Evolutionary conservation across 2,888 invertebrate species (phyloP), one percentile per base, ranked within the genome.

Genomic region (Ichneumon xanthorius): DNA sequence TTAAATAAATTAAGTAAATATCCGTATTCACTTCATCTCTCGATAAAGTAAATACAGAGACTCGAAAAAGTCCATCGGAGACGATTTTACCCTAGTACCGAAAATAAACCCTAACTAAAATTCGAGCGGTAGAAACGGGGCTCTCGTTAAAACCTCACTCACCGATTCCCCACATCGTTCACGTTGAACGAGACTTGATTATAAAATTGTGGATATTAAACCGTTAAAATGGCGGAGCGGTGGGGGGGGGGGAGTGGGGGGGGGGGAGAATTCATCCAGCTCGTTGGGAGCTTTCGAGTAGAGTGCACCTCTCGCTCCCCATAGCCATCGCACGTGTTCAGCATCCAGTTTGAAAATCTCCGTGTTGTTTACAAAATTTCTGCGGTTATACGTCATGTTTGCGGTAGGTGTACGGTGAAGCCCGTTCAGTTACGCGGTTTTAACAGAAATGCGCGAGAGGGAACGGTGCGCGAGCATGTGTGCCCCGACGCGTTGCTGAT

Each of bases 371-470:
- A 85, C 87, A 86, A 88, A 89, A 88, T 88, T 85, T 82, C 81
- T 73, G 67, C 65, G 87, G 85, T 85, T 88, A 85, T 87, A 87
- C 82, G 87, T 89, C 89, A 89, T 88, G 87, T 88, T 50, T 68
- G 58, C 40, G 61, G 65, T 71, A 53, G 53, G 3, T 3, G 33
- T 84, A 87, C 76, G 80, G 87, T 80, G 81, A 87, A 88, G 86
- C 30, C 61, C 87, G 87, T 87, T 87, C 89, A 86, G 87, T 87
- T 88, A 89, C 88, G 88, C 88, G 87, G 84, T 87, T 88, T 45
- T 79, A 68, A 63, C 61, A 30, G 26, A 61, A 19, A 61, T 40
- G 26, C 14, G 40, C 30, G 48, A 75, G 33, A 26, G 22, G 70
- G 80, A 68, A 78, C 0, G 3, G 22, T 40, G 55, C 11, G 11